Evolutionary conservation across 1,140 invertebrate genomes (phyloP).

Genomic region (Bombus huntii): DNA sequence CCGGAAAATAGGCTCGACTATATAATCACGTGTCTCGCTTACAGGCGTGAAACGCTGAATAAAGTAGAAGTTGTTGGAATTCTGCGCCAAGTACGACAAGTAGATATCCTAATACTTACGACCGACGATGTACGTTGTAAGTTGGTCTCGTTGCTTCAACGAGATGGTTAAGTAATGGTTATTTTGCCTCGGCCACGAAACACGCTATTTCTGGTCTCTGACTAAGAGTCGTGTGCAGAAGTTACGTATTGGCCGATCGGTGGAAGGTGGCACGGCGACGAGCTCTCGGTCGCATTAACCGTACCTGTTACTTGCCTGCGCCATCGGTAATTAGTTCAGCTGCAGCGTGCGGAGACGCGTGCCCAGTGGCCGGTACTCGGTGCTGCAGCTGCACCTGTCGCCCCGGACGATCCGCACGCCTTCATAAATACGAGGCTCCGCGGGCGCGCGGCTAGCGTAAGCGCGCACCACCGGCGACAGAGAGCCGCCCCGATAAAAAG

Average conservation of each 20-base stretch:
- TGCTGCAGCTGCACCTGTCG: conserved; percentile 44
- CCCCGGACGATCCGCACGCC: conserved; percentile 23
- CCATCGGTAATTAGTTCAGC: conserved; percentile 56
- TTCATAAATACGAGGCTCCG: conserved; percentile 46
- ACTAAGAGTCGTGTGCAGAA: background rate
- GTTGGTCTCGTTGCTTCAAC: background rate
- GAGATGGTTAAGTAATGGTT: background rate
- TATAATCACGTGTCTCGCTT: too few relatives aligned
- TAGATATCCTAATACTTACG: too few relatives aligned
- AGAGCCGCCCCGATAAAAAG: conserved; percentile 50
- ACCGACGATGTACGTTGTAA: too few relatives aligned
- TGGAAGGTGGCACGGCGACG: background rate
- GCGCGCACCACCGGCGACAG: conserved; percentile 37
- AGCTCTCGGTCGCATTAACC: conserved; percentile 8
- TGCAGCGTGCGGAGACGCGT: conserved; percentile 50
- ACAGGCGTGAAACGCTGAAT: too few relatives aligned
- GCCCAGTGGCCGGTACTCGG: conserved; percentile 21
- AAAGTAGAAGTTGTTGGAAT: too few relatives aligned
- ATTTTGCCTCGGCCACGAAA: background rate
- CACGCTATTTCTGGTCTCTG: conserved; percentile 1
- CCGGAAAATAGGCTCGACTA: too few relatives aligned
- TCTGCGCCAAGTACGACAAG: too few relatives aligned
- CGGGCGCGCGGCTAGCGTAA: conserved; percentile 18
- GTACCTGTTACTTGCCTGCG: conserved; percentile 30
- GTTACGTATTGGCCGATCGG: background rate